These are phyloP conservation scores for Aythya fuligula DNA, from an alignment of 2,797 vertebrate genomes.

Conservation along the genomic window DNA sequence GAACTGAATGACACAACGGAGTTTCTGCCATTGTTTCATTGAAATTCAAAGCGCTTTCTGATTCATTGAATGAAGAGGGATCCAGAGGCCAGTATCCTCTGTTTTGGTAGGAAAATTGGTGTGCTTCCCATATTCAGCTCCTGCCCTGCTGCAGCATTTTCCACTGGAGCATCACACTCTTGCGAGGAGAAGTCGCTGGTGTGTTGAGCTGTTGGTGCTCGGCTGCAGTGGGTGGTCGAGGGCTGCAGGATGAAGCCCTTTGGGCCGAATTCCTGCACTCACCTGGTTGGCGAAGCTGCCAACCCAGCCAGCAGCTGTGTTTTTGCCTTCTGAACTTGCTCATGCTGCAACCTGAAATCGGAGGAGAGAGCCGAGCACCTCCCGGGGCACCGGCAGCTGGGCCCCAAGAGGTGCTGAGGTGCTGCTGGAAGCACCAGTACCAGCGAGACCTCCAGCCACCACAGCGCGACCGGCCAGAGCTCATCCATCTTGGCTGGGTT, in stretches of 20 bases:
- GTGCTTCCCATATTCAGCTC: background rate
- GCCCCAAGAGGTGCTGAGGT: background rate
- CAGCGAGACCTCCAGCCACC: background rate
- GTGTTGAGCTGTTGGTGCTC: background rate
- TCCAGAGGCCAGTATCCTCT: background rate
- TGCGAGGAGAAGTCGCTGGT: background rate
- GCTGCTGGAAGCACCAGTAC: background rate
- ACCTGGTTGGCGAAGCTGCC: background rate
- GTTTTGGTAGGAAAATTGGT: background rate
- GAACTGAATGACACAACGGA: background rate
- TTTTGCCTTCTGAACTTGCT: background rate
- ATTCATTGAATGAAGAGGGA: background rate
- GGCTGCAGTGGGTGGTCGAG: background rate
- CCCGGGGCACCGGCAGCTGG: background rate
- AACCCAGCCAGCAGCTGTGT: background rate
- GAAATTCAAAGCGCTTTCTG: background rate
- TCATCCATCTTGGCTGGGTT: background rate
- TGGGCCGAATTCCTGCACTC: background rate
- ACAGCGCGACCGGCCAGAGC: background rate
- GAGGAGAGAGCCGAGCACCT: background rate
- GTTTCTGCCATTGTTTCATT: background rate
- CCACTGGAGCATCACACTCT: background rate
- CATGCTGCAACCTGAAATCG: accelerated
- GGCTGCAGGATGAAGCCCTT: conserved; percentile 5
- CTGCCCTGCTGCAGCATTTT: background rate